These are phyloP conservation scores for Pelecanoides urinatrix DNA, from an alignment of 2,113 vertebrate species.

Conservation along the genomic window DNA sequence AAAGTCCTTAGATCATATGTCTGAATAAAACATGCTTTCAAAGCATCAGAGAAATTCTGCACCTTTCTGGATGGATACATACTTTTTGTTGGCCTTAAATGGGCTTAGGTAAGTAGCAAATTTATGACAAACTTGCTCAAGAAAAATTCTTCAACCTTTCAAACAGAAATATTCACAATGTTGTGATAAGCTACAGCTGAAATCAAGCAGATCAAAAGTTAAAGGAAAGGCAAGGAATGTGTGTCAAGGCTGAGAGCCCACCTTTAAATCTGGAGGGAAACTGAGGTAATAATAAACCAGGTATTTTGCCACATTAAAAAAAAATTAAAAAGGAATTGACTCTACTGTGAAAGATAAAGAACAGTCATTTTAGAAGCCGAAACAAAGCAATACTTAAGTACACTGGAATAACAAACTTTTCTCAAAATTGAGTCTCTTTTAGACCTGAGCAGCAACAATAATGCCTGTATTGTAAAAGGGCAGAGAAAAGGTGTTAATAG, in stretches of 20 bases:
- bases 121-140: background rate
- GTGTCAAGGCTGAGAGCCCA: rapidly evolving
- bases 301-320: background rate
- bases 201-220: background rate
- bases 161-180: background rate
- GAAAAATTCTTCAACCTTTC: background rate
- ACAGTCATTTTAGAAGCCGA: background rate
- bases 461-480: background rate
- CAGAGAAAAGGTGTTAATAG: background rate
- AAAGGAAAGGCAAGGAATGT: background rate
- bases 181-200: background rate
- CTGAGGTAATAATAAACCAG: background rate
- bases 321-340: background rate
- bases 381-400: background rate
- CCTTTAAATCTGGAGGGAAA: background rate
- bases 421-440: background rate
- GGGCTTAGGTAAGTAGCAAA: background rate
- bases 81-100: background rate
- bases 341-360: background rate
- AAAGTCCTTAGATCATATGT: background rate
- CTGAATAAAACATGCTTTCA: background rate
- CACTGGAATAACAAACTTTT: background rate
- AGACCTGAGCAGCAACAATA: background rate
- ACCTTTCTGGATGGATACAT: background rate
- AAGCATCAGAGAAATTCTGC: background rate